Evolutionary conservation across 2,797 vertebrate genomes (phyloP).

Genomic region (Cirrhinus mrigala): DNA sequence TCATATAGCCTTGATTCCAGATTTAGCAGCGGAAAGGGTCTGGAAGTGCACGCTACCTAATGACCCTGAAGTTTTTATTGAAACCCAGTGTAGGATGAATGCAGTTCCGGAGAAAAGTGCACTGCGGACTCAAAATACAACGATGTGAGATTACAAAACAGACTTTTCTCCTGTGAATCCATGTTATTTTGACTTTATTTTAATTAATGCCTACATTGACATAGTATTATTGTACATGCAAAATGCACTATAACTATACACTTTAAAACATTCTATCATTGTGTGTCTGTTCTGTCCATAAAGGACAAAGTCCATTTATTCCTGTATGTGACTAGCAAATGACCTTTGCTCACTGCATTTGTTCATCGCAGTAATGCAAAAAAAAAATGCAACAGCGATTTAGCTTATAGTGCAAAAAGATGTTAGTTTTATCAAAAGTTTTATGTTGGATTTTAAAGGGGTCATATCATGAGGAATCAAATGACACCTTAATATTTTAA

Average conservation of each 20-base stretch:
- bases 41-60: not conserved
- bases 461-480: not conserved
- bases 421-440: not conserved
- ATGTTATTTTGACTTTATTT: not conserved
- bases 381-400: not conserved
- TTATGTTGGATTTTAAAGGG: not conserved
- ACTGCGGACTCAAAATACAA: not conserved
- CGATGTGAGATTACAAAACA: not conserved
- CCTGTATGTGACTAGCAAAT: not conserved
- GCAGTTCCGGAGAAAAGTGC: not conserved
- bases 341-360: not conserved
- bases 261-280: not conserved
- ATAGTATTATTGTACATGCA: not conserved
- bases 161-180: not conserved
- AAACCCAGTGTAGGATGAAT: not conserved
- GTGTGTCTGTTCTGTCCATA: not conserved
- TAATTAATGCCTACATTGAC: not conserved
- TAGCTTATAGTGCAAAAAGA: not conserved
- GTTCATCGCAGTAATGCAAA: not conserved
- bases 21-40: constrained; percentile 1
- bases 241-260: not conserved
- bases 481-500: not conserved
- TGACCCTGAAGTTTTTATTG: constrained; percentile 16
- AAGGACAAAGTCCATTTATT: not conserved
- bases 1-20: constrained; percentile 9